Conservation (phyloP, 2,888 invertebrate species). For the Lepidochrysops patricia region DNA sequence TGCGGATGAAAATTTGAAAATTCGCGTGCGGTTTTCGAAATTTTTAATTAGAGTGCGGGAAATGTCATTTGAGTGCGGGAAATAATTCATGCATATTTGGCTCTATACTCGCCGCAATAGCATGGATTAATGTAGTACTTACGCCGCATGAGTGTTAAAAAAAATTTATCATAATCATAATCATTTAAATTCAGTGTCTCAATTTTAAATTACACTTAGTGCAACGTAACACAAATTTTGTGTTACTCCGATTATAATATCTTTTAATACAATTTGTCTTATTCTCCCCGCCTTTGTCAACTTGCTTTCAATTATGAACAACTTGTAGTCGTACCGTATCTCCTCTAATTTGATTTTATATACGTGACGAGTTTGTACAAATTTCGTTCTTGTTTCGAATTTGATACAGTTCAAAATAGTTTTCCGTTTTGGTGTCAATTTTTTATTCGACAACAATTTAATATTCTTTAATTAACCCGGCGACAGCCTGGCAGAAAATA, state of each 20-base stretch:
- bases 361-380: constrained; percentile 4
- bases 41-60: too few species aligned
- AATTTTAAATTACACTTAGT: neutral
- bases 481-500: too few species aligned
- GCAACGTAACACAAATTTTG: constrained; percentile 2
- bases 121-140: too few species aligned
- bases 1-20: too few species aligned
- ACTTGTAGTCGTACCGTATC: constrained; percentile 7
- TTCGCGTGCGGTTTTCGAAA: too few species aligned
- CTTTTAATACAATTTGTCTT: constrained; percentile 4
- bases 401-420: neutral
- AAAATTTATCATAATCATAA: too few species aligned
- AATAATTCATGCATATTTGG: too few species aligned
- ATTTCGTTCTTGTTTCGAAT: neutral
- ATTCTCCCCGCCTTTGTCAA: constrained; percentile 6
- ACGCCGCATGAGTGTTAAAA: too few species aligned
- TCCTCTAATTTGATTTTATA: neutral
- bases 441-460: neutral
- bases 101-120: too few species aligned
- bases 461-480: too few species aligned
- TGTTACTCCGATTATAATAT: neutral
- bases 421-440: neutral
- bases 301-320: constrained; percentile 1
- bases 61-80: too few species aligned
- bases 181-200: neutral